Percentiles rank a stretch among this genome's conserved stretches.
phyloP scores from a whole-genome alignment of 2,888 invertebrate genomes.

The Tetragonula carbonaria region DNA sequence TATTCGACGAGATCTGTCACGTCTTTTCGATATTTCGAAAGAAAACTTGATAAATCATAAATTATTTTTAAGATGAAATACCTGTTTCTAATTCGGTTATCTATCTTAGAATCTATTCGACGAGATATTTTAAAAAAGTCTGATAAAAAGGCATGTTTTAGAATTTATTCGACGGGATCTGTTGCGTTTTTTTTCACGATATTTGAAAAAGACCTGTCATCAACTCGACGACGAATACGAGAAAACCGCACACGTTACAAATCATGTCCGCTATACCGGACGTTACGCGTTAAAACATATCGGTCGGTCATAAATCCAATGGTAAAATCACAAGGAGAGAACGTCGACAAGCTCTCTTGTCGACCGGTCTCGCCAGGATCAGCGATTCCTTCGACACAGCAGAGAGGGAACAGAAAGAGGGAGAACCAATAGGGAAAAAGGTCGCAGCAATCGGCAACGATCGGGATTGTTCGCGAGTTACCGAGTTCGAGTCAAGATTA shows the following conservation, averaged over 20 bases:
- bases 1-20: too few relatives aligned
- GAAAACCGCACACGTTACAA: background rate
- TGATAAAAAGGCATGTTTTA: too few relatives aligned
- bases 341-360: slow-evolving; percentile 1
- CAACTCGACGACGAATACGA: background rate
- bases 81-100: too few relatives aligned
- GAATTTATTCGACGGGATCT: too few relatives aligned
- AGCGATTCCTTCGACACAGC: slow-evolving; percentile 32
- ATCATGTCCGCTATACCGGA: background rate
- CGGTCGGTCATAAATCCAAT: background rate
- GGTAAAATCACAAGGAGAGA: background rate
- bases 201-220: background rate
- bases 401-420: slow-evolving; percentile 12
- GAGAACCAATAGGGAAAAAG: slow-evolving; percentile 57
- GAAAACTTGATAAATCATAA: too few relatives aligned
- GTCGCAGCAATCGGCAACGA: slow-evolving; percentile 69
- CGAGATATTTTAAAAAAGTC: too few relatives aligned
- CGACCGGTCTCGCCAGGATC: slow-evolving; percentile 31
- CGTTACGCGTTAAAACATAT: background rate
- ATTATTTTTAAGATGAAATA: too few relatives aligned
- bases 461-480: slow-evolving; percentile 73
- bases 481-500: slow-evolving; percentile 76
- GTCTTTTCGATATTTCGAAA: too few relatives aligned
- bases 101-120: too few relatives aligned
- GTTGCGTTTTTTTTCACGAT: too few relatives aligned